Conservation (phyloP, 2,888 invertebrate species). For the Andrena praecox region DNA sequence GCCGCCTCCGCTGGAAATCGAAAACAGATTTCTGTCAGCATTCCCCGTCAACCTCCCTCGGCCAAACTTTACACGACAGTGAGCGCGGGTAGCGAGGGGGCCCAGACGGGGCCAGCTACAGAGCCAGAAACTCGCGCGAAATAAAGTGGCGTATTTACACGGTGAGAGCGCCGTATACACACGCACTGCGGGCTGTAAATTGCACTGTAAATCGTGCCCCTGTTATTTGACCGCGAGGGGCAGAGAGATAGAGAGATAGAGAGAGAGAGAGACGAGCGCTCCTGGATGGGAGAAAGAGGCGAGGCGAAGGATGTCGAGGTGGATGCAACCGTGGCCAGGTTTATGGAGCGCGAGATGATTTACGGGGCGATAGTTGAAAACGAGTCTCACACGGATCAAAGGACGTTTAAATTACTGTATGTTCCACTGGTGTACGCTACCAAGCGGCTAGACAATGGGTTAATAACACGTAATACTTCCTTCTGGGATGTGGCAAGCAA, state of each 20-base stretch:
- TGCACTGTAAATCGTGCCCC: slow-evolving; percentile 64
- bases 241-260: slow-evolving; percentile 7
- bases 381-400: slow-evolving; percentile 69
- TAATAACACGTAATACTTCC: slow-evolving; percentile 50
- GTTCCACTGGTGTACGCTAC: slow-evolving; percentile 46
- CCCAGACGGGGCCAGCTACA: background rate
- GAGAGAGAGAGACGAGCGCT: slow-evolving; percentile 11
- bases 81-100: background rate
- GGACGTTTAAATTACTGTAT: slow-evolving; percentile 68
- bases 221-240: slow-evolving; percentile 63
- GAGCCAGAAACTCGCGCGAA: slow-evolving; percentile 47
- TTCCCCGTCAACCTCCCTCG: background rate
- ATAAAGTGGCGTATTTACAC: slow-evolving; percentile 71
- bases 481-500: background rate
- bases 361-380: slow-evolving; percentile 73
- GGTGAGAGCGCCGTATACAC: slow-evolving; percentile 59
- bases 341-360: slow-evolving; percentile 72
- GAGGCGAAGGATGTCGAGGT: slow-evolving; percentile 13
- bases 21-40: background rate
- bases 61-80: background rate
- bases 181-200: slow-evolving; percentile 65
- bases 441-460: slow-evolving; percentile 57
- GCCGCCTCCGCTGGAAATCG: background rate
- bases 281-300: slow-evolving; percentile 16
- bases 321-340: slow-evolving; percentile 49